Percentiles rank a stretch among this genome's conserved stretches.
These are phyloP conservation scores for Lota lota DNA, from an alignment of 2,113 vertebrate species.

Conservation along the genomic window DNA sequence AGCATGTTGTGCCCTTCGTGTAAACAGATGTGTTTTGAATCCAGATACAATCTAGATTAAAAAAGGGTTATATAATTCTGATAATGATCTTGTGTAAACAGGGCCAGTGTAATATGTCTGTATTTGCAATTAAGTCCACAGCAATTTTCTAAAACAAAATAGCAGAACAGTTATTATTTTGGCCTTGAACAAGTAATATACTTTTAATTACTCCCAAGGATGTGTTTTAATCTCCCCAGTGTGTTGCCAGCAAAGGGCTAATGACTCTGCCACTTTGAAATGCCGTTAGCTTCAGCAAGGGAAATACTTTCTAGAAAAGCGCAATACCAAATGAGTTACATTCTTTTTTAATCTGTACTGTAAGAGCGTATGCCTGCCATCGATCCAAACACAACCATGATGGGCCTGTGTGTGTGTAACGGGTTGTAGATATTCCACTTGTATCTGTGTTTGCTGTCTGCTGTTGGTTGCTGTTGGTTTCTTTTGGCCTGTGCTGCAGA, in stretches of 20 bases:
- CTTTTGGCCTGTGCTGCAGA: too few species aligned
- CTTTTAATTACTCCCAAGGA: conserved; percentile 64
- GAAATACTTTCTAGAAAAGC: conserved; percentile 9
- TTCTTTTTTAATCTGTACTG: neutral
- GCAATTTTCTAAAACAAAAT: conserved; percentile 64
- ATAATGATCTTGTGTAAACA: too few species aligned
- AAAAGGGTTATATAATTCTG: too few species aligned
- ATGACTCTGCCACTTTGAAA: conserved; percentile 46
- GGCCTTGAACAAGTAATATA: conserved; percentile 64
- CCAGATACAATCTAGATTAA: too few species aligned
- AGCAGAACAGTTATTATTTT: conserved; percentile 63
- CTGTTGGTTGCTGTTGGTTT: too few species aligned
- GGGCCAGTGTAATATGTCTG: neutral
- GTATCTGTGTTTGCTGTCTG: too few species aligned
- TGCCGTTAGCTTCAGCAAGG: conserved; percentile 16
- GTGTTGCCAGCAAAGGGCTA: conserved; percentile 39
- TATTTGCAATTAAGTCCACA: conserved; percentile 45
- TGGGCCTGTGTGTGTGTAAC: too few species aligned
- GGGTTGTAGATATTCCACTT: too few species aligned
- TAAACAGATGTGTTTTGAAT: too few species aligned
- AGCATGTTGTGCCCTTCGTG: too few species aligned
- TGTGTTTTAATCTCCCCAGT: conserved; percentile 42
- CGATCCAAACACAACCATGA: too few species aligned
- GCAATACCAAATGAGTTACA: conserved; percentile 8
- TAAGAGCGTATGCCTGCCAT: too few species aligned